phyloP scores from a whole-genome alignment of 2,797 vertebrate genomes.

The Myiotriccus ornatus region DNA sequence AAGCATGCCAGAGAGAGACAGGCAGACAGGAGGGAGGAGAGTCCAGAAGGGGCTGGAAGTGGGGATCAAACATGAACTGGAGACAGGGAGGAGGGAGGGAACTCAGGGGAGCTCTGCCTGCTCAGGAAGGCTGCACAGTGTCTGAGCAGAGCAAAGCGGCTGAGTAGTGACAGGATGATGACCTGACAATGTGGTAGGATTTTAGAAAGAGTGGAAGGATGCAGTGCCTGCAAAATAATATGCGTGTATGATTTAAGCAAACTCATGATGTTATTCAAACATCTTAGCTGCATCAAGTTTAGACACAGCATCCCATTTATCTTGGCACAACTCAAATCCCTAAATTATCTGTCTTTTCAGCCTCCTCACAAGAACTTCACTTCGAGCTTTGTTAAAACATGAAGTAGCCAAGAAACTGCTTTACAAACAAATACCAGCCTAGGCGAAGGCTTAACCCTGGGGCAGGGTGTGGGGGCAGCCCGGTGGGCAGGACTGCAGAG shows the following conservation, averaged over 20 bases:
- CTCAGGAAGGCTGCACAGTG: neutral
- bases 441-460: neutral
- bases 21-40: neutral
- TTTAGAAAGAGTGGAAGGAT: neutral
- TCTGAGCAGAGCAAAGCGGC: neutral
- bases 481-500: neutral
- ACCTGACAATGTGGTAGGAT: neutral
- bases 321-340: conserved; percentile 43
- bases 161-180: neutral
- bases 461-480: neutral
- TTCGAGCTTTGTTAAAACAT: conserved; percentile 43
- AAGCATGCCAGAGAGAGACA: neutral
- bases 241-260: neutral
- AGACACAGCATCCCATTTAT: conserved; percentile 55
- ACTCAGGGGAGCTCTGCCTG: neutral
- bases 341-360: conserved; percentile 41
- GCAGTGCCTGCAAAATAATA: neutral
- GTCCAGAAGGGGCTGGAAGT: neutral
- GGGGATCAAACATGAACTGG: neutral
- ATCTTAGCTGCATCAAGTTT: conserved; percentile 39
- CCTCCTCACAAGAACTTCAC: neutral
- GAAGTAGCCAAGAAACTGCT: conserved; percentile 26
- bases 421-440: neutral
- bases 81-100: neutral
- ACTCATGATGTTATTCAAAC: conserved; percentile 2